A percentile compares a stretch with the other conserved stretches of the same genome.
These are phyloP conservation scores for Macroglossus sobrinus DNA, from an alignment of 2,113 vertebrate species.

Conservation along the genomic window DNA sequence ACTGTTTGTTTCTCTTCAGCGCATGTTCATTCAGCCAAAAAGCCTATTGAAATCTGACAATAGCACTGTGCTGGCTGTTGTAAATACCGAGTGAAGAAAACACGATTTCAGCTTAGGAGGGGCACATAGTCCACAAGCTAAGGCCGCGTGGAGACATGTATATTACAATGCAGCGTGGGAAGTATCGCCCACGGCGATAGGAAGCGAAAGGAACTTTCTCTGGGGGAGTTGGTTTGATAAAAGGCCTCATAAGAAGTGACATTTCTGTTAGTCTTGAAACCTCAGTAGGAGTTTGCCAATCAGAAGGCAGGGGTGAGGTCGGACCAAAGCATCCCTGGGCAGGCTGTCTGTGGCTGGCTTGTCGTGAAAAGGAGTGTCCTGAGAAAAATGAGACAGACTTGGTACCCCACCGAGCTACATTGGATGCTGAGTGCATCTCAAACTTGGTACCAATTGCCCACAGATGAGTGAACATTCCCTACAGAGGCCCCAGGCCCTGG, in stretches of 20 bases:
- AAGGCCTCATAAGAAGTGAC: neutral
- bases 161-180: neutral
- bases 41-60: slow-evolving; percentile 23
- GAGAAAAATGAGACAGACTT: too few species aligned
- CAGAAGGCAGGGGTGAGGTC: neutral
- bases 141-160: neutral
- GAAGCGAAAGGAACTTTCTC: neutral
- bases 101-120: neutral
- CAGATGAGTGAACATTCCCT: too few species aligned
- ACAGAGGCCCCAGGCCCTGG: too few species aligned
- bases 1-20: slow-evolving; percentile 46
- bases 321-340: too few species aligned
- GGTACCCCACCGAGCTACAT: too few species aligned
- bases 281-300: neutral
- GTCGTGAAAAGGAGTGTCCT: too few species aligned
- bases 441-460: too few species aligned
- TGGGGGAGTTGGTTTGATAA: neutral
- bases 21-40: slow-evolving; percentile 38
- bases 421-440: too few species aligned
- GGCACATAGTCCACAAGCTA: neutral
- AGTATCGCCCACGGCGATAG: neutral
- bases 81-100: slow-evolving; percentile 22
- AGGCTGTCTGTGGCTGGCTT: too few species aligned
- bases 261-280: neutral
- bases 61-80: neutral